phyloP scores from a whole-genome alignment of 2,888 invertebrate species.

The Diarsia rubi region DNA sequence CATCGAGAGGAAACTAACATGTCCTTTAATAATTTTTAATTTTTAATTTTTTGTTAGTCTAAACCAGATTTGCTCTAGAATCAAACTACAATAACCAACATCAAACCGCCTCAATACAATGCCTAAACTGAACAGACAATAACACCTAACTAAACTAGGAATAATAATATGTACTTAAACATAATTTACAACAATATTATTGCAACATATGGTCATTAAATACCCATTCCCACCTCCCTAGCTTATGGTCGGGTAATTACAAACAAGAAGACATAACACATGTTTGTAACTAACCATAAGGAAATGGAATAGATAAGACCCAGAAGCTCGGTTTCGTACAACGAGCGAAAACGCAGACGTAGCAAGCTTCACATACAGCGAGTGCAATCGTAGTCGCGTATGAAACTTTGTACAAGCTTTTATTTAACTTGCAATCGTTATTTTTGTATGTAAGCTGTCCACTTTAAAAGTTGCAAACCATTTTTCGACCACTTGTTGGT shows the following conservation, averaged over 20 bases:
- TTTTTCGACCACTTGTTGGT: background rate
- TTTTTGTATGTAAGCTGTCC: background rate
- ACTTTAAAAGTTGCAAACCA: background rate
- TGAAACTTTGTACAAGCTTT: background rate
- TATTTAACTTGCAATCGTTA: background rate
- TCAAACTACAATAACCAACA: background rate
- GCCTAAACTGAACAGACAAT: background rate
- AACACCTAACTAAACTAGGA: constrained; percentile 11
- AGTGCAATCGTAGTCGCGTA: background rate
- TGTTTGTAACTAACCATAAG: constrained; percentile 13
- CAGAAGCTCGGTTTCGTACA: background rate
- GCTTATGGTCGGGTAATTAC: constrained; percentile 54
- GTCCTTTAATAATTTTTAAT: no score
- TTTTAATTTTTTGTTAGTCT: no score
- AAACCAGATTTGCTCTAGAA: background rate
- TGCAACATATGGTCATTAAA: constrained; percentile 40
- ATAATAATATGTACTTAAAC: background rate
- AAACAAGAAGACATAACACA: constrained; percentile 32
- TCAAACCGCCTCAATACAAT: background rate
- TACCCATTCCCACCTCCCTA: constrained; percentile 31
- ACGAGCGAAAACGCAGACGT: background rate
- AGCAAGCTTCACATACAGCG: background rate
- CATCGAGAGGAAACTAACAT: background rate
- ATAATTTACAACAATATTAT: constrained; percentile 47
- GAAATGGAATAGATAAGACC: background rate